phyloP scores from a whole-genome alignment of 2,888 invertebrate species.

The Callyntrura guangdongensis region DNA sequence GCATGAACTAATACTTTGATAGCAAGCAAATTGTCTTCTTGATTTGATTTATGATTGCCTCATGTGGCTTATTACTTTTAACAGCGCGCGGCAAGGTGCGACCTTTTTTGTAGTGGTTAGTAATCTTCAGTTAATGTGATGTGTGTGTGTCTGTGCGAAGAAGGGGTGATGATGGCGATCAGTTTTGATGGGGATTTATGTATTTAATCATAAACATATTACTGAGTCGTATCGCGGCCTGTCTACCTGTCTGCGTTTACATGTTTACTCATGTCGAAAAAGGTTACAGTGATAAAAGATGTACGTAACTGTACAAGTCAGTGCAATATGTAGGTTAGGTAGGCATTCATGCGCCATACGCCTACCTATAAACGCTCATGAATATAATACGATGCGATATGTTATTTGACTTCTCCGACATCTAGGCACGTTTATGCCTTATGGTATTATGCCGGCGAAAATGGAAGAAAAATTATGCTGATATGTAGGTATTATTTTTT shows the following conservation, averaged over 20 bases:
- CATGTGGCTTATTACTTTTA: conserved; percentile 76
- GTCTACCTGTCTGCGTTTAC: background rate
- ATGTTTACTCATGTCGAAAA: background rate
- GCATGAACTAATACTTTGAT: conserved; percentile 68
- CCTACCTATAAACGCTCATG: no score
- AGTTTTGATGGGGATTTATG: conserved; percentile 35
- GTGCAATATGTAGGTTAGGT: no score
- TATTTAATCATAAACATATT: conserved; percentile 29
- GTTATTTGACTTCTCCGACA: no score
- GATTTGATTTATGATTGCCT: conserved; percentile 77
- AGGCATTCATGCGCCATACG: no score
- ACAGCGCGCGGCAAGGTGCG: conserved; percentile 71
- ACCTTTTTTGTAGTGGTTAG: conserved; percentile 71
- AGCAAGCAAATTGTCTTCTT: conserved; percentile 74
- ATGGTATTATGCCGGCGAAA: no score
- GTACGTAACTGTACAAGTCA: background rate
- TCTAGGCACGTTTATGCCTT: no score
- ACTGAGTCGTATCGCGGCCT: background rate
- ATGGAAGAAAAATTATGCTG: no score
- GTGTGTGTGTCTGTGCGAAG: no score
- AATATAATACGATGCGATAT: no score
- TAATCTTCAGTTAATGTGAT: conserved; percentile 40
- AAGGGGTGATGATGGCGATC: conserved; percentile 46
- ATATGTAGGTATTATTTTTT: no score
- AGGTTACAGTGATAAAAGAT: background rate